These are phyloP conservation scores for Takifugu flavidus DNA, from an alignment of 2,113 vertebrate genomes.

Conservation along the genomic window DNA sequence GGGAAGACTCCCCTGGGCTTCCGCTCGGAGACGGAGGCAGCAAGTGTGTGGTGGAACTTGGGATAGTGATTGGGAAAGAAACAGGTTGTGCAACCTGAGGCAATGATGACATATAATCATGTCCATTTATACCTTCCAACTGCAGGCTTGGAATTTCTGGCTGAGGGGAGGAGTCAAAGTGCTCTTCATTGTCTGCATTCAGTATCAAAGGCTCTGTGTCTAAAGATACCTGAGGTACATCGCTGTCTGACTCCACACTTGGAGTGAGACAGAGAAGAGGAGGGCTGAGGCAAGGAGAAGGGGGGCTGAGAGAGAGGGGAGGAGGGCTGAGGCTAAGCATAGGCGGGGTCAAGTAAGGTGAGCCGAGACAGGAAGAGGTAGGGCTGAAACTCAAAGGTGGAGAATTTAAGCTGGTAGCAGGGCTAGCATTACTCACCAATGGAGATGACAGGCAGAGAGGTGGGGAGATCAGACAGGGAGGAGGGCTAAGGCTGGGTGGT, in stretches of 20 bases:
- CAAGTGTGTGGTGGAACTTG: conserved; percentile 41
- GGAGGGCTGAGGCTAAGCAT: conserved; percentile 67
- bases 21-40: conserved; percentile 35
- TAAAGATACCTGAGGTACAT: conserved; percentile 58
- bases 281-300: conserved; percentile 61
- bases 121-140: conserved; percentile 41
- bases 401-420: conserved; percentile 49
- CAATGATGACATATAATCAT: conserved; percentile 36
- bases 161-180: conserved; percentile 41
- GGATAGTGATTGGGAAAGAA: conserved; percentile 61
- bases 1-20: conserved; percentile 20
- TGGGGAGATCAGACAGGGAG: conserved; percentile 56
- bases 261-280: conserved; percentile 68
- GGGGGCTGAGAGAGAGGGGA: conserved; percentile 57
- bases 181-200: conserved; percentile 43
- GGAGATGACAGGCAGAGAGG: conserved; percentile 46
- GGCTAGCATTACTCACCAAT: conserved; percentile 32
- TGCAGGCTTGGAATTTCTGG: conserved; percentile 37
- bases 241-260: conserved; percentile 44
- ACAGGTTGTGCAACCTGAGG: conserved; percentile 55
- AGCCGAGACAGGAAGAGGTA: conserved; percentile 65
- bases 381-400: conserved; percentile 62
- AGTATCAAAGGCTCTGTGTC: conserved; percentile 52
- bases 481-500: conserved; percentile 54
- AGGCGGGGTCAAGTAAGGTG: conserved; percentile 67